Base-by-base conservation (phyloP, 1,140 invertebrate species). In the Drosophila ficusphila region DNA sequence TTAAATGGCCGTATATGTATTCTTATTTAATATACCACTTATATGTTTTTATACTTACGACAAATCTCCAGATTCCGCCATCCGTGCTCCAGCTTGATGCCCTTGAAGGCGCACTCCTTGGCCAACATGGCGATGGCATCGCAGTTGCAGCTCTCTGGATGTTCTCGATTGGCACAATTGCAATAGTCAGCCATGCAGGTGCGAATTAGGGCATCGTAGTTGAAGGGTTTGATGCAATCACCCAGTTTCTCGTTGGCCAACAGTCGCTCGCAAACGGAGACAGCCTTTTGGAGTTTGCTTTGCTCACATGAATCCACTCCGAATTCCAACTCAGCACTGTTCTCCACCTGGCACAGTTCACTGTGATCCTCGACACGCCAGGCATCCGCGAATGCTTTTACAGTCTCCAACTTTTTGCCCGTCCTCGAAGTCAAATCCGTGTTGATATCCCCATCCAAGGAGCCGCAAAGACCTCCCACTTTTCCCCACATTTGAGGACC, bases 141-240 rank as follows among this genome's bases (percentile, higher is more conserved):
- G 79, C 97, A 98, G 1, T 94, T 94, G 78, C 96, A 97, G 42
- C 93, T 93, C 38, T 93, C 93, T 3, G 91, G 92, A 81, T 90
- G 76, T 1, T 94, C 93, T 56, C 48, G 68, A 33, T 92, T 81
- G 5, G 90, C 81, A 70, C 96, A 96, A n/a, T 93, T 92, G 81
- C 96, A 97, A 88, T 95, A 97, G 86, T 97, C 96, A 92, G 94
- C 95, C 61, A 94, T 92, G 79, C 97, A 97, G 2, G 95, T 93
- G n/a, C 77, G 79, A 11, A 91, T 72, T 14, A 91, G 34, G 4
- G 90, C 86, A 8, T 78, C 95, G 92, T 52, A 94, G 61, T 34
- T 95, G 60, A 51, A 93, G 72, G 16, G 92, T 71, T 53, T 92
- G 3, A 94, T 93, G 82, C 96, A 96, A 41, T 92, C 92, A 11